Evolutionary conservation across 2,113 vertebrate genomes (phyloP).

Genomic region (Numida meleagris): DNA sequence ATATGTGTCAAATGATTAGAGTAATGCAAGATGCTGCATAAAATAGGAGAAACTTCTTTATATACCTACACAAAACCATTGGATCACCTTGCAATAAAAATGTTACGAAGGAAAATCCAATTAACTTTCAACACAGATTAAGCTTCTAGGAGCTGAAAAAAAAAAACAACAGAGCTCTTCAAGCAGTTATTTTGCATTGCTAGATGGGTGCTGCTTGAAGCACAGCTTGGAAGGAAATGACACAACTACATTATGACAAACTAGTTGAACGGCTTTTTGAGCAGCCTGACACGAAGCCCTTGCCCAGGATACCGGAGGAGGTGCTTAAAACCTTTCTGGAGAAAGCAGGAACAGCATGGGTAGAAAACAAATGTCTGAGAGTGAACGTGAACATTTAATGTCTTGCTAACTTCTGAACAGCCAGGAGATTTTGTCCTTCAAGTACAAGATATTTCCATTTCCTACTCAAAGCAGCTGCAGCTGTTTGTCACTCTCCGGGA

Average conservation of each 20-base stretch:
- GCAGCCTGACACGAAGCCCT: rapidly evolving
- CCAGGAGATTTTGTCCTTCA: neutral
- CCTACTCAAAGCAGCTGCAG: neutral
- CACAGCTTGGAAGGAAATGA: neutral
- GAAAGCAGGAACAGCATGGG: neutral
- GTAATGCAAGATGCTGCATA: neutral
- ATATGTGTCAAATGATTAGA: neutral
- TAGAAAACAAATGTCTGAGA: neutral
- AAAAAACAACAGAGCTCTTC: neutral
- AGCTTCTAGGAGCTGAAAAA: neutral
- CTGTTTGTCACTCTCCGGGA: neutral
- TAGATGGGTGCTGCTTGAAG: neutral
- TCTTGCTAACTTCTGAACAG: neutral
- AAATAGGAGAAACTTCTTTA: neutral
- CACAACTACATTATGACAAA: neutral
- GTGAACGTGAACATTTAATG: neutral
- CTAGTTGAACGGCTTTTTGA: neutral
- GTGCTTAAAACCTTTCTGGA: neutral
- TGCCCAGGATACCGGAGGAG: neutral
- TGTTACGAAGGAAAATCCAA: neutral
- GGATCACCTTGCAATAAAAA: neutral
- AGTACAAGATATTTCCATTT: neutral
- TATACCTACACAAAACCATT: neutral
- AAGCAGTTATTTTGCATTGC: neutral
- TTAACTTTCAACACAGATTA: neutral